Conservation (phyloP, 2,797 vertebrate species). For the Pipistrellus nathusii region DNA sequence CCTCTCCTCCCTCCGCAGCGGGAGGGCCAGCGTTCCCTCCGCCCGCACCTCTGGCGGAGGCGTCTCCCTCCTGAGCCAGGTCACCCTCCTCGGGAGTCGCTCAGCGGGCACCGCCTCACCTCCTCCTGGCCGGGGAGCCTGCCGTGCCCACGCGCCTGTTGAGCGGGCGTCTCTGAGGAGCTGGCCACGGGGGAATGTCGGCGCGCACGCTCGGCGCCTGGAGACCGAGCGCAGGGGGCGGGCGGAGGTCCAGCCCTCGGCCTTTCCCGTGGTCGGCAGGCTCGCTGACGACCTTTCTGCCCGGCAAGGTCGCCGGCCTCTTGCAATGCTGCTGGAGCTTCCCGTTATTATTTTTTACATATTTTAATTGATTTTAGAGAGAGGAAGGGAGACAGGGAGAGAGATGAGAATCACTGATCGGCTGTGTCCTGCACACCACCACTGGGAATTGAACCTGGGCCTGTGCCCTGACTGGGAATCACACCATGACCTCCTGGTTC, state of each 20-base stretch:
- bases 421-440: too few species aligned
- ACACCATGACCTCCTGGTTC: too few species aligned
- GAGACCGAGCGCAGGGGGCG: background rate
- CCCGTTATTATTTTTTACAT: too few species aligned
- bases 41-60: background rate
- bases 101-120: background rate
- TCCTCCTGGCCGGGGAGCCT: background rate
- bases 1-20: too few species aligned
- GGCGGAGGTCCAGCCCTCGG: background rate
- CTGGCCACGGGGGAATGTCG: background rate
- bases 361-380: too few species aligned
- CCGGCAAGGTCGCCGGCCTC: background rate
- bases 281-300: background rate
- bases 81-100: background rate
- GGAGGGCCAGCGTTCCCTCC: background rate
- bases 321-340: background rate
- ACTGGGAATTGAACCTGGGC: too few species aligned
- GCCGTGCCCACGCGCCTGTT: background rate
- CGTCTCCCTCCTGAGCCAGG: background rate
- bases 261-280: background rate
- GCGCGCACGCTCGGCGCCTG: too few species aligned
- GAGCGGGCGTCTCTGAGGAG: background rate
- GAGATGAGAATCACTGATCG: too few species aligned
- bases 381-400: too few species aligned
- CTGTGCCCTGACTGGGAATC: too few species aligned